Evolutionary conservation across 2,888 invertebrate genomes (phyloP), one percentile per base, ranked within the genome.

Genomic region (Alentia gelatinosa): DNA sequence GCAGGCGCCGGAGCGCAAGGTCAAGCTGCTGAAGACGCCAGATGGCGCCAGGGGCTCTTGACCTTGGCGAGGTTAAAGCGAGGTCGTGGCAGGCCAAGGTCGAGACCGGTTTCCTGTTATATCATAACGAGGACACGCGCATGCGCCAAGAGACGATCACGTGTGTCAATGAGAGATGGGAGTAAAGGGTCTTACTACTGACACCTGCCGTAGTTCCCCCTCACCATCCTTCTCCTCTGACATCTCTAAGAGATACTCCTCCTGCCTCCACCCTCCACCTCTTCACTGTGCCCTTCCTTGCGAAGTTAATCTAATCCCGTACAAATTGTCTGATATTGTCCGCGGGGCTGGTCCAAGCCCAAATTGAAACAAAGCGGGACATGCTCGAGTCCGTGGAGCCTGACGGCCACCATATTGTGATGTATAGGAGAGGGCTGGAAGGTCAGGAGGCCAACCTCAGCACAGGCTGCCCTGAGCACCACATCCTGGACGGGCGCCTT

Each of bases 311-410:
- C 84, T 84, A 84, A 84, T 84, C 40, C 84, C 30, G 42, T 7
- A 39, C 84, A 84, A 84, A 84, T 84, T 42, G 84, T 42, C 40
- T 84, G 84, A 84, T 84, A 84, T 84, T 84, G 84, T 84, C 84
- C 4, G 84, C 26, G 42, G n/a, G 7, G 47, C 42, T 1, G 84
- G 40, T 40, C 42, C 9, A 4, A 4, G 7, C 4, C 23, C 84
- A 40, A 84, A 84, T 84, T 84, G 84, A 84, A 84, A 84, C 84
- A 84, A 42, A 84, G 84, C 47, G 84, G 40, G n/a, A n/a, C n/a
- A n/a, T n/a, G n/a, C n/a, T n/a, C n/a, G n/a, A 12, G 9, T 7
- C 26, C 7, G 15, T 30, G 40, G 40, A n/a, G n/a, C 79, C 35
- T 7, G 39, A 35, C 79, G 39, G 5, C 79, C 12, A 37, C 12